Percentiles rank a stretch among this genome's conserved stretches.
Conservation (phyloP, 2,888 invertebrate genomes). For the Euphydryas editha region DNA sequence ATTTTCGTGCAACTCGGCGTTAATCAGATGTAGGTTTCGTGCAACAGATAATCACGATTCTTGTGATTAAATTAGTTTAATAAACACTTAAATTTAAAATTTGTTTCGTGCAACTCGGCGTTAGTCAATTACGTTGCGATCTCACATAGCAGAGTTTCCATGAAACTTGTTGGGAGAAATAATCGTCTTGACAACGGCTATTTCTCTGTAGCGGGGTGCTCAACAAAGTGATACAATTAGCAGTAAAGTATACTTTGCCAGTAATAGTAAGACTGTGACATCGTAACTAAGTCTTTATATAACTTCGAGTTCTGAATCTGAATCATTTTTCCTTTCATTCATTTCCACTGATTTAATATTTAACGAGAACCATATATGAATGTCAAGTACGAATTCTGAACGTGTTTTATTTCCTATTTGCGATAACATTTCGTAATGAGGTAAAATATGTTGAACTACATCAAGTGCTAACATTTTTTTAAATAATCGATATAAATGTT, state of each 20-base stretch:
- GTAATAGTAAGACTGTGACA: conserved; percentile 25
- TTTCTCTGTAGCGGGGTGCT: conserved; percentile 47
- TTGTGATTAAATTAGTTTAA: no score
- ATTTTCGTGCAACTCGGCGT: no score
- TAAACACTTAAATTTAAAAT: no score
- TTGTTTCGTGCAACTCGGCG: no score
- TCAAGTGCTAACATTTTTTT: background rate
- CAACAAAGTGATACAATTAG: conserved; percentile 53
- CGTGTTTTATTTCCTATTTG: background rate
- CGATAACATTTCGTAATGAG: conserved; percentile 8
- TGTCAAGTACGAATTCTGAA: conserved; percentile 10
- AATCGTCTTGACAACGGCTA: conserved; percentile 50
- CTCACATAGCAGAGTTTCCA: conserved; percentile 33
- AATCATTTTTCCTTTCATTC: conserved; percentile 23
- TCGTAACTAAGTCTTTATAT: conserved; percentile 23
- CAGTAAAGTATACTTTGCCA: conserved; percentile 42
- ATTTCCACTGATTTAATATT: conserved; percentile 14
- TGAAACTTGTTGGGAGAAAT: conserved; percentile 48
- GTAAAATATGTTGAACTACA: background rate
- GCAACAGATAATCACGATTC: no score
- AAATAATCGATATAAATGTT: background rate
- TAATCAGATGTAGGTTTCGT: no score
- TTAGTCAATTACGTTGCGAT: background rate
- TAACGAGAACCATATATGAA: conserved; percentile 13
- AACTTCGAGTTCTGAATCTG: conserved; percentile 19